These are phyloP conservation scores for Rafetus swinhoei DNA, from an alignment of 2,113 vertebrate genomes.

Conservation along the genomic window DNA sequence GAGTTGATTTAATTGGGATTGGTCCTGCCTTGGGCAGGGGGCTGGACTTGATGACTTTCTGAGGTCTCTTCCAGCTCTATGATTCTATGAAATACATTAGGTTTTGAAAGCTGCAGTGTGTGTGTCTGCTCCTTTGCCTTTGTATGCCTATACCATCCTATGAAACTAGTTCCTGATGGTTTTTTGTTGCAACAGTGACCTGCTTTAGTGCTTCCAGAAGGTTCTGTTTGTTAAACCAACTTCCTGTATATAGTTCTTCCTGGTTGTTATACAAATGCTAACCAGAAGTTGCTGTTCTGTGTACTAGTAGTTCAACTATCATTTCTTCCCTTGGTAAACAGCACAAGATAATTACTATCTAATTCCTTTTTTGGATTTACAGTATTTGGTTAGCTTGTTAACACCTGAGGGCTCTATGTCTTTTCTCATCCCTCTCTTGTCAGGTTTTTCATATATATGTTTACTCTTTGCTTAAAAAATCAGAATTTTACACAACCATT, in stretches of 20 bases:
- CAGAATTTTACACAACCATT: too few species aligned
- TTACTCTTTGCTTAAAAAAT: too few species aligned
- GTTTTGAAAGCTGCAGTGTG: slow-evolving; percentile 5
- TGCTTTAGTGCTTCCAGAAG: slow-evolving; percentile 12
- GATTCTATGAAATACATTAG: background rate
- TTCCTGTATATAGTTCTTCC: background rate
- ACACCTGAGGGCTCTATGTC: accelerated
- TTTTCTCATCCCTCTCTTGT: slow-evolving; percentile 1
- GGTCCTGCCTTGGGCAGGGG: too few species aligned
- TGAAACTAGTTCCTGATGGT: background rate
- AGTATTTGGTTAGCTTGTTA: background rate
- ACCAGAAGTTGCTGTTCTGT: background rate
- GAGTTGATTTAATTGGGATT: too few species aligned
- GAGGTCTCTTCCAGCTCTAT: too few species aligned
- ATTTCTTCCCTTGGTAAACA: background rate
- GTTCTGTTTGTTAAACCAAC: background rate
- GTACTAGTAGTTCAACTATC: background rate
- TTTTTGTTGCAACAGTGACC: background rate
- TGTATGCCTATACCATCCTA: background rate
- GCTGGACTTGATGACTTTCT: too few species aligned
- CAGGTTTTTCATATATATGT: background rate
- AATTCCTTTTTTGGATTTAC: background rate
- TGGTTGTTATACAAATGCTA: background rate
- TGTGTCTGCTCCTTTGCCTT: background rate
- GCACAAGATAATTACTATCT: background rate